Conservation (phyloP, 2,797 vertebrate genomes). For the Hydrocynus forskahlii region DNA sequence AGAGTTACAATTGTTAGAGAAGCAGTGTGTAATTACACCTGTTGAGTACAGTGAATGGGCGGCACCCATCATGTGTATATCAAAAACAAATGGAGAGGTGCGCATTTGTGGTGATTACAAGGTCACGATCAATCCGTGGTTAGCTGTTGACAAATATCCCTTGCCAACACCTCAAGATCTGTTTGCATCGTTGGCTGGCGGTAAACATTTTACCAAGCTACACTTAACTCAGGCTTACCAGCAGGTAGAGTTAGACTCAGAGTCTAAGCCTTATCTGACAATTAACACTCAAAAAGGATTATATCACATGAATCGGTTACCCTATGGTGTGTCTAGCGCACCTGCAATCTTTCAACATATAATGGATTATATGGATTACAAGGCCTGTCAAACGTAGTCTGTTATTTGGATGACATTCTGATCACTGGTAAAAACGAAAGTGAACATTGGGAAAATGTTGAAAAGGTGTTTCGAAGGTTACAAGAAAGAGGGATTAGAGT, state of each 20-base stretch:
- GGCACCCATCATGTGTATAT: not conserved
- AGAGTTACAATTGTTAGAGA: not conserved
- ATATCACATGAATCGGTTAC: conserved; percentile 12
- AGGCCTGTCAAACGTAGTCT: not conserved
- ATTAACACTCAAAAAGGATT: conserved; percentile 45
- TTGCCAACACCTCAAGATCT: conserved; percentile 41
- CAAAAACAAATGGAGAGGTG: not conserved
- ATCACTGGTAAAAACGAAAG: not conserved
- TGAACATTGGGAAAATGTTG: conserved; percentile 20
- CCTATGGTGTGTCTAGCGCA: conserved; percentile 26
- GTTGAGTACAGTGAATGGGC: conserved; percentile 8
- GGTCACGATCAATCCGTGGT: conserved; percentile 43
- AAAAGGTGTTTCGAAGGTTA: conserved; percentile 14
- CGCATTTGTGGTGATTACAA: conserved; percentile 27
- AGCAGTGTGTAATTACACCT: not conserved
- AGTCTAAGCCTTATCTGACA: conserved; percentile 21
- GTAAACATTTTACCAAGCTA: conserved; percentile 43
- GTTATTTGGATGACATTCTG: conserved; percentile 34
- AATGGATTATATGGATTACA: conserved; percentile 27
- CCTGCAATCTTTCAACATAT: conserved; percentile 37
- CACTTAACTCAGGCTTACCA: conserved; percentile 37
- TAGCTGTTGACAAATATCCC: conserved; percentile 45
- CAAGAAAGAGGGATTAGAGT: conserved; percentile 16
- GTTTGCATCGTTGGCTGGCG: conserved; percentile 33
- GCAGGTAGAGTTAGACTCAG: conserved; percentile 31